Evolutionary conservation across 2,888 invertebrate species (phyloP).

Genomic region (Gari tellinella): DNA sequence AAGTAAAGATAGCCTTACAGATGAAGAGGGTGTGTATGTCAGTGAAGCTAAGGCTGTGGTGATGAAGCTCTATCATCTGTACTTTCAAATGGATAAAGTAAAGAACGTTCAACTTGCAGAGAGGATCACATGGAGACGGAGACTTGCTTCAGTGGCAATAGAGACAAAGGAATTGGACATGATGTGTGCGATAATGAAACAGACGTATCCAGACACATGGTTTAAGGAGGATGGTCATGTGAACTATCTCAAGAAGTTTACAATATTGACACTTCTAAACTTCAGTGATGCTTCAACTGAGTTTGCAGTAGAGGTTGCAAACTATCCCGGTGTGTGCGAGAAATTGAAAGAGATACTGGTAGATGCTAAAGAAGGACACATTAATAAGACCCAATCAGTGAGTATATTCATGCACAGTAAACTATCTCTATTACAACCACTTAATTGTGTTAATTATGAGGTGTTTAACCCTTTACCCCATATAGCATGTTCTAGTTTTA

Average conservation of each 20-base stretch:
- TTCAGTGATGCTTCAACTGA: constrained; percentile 33
- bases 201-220: constrained; percentile 30
- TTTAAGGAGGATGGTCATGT: constrained; percentile 8
- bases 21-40: constrained; percentile 5
- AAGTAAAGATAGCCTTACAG: neutral
- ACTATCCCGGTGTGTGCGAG: constrained; percentile 13
- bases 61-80: too few species aligned
- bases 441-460: too few species aligned
- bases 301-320: constrained; percentile 18
- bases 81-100: too few species aligned
- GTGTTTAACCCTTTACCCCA: too few species aligned
- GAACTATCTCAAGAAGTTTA: constrained; percentile 1
- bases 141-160: constrained; percentile 17
- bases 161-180: constrained; percentile 31
- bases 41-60: too few species aligned
- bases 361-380: constrained; percentile 13
- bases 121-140: neutral
- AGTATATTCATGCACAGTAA: too few species aligned
- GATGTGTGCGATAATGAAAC: constrained; percentile 16
- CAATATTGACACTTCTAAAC: constrained; percentile 20
- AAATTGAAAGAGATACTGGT: constrained; percentile 13
- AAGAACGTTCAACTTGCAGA: too few species aligned
- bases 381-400: constrained; percentile 11
- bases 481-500: too few species aligned
- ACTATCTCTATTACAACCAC: too few species aligned